Conservation (phyloP, 2,888 invertebrate species). For the Morpho helenor region DNA sequence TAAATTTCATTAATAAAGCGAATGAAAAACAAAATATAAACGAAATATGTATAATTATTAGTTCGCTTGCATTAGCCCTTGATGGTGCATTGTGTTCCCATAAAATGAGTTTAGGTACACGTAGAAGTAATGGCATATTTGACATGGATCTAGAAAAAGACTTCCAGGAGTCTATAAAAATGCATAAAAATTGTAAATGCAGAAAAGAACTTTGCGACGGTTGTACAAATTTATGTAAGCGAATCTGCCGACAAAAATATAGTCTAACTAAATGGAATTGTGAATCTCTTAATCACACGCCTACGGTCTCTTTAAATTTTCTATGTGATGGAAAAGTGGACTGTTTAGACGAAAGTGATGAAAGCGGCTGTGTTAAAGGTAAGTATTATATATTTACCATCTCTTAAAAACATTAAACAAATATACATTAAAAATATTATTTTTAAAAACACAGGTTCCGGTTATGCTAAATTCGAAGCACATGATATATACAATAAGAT, state of each 20-base stretch:
- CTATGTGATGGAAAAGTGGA: slow-evolving; percentile 66
- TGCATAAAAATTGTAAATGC: slow-evolving; percentile 45
- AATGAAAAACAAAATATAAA: slow-evolving; percentile 19
- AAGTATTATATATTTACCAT: slow-evolving; percentile 12
- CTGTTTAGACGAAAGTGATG: slow-evolving; percentile 61
- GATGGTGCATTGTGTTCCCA: slow-evolving; percentile 42
- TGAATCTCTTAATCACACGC: slow-evolving; percentile 37
- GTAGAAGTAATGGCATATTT: slow-evolving; percentile 21
- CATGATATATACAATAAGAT: slow-evolving; percentile 39
- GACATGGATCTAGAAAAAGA: slow-evolving; percentile 22
- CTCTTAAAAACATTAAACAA: too few relatives aligned
- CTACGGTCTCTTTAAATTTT: slow-evolving; percentile 40
- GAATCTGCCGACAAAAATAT: slow-evolving; percentile 48
- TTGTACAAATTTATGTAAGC: slow-evolving; percentile 45
- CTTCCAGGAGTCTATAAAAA: slow-evolving; percentile 24
- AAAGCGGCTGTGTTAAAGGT: slow-evolving; percentile 49
- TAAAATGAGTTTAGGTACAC: slow-evolving; percentile 17
- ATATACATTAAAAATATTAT: background rate
- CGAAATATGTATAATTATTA: slow-evolving; percentile 43
- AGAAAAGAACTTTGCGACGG: slow-evolving; percentile 36
- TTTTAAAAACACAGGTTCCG: slow-evolving; percentile 30
- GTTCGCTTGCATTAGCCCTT: slow-evolving; percentile 40
- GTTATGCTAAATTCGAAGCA: slow-evolving; percentile 44
- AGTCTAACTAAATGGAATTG: slow-evolving; percentile 49
- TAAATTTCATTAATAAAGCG: background rate